phyloP scores from a whole-genome alignment of 2,113 vertebrate species.

The Zosterops pallidus region DNA sequence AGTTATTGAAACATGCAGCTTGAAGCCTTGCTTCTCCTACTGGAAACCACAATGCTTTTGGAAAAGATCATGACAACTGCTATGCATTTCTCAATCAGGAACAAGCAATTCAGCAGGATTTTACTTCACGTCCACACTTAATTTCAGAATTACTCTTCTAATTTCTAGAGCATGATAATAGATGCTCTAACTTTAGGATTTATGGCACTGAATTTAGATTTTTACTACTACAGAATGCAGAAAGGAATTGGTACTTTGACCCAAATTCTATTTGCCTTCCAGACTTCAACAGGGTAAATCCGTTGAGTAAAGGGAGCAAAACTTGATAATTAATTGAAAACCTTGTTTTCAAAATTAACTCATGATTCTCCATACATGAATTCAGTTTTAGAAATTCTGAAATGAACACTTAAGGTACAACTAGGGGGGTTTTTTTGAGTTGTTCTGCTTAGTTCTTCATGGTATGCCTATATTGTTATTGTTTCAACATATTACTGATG shows the following conservation, averaged over 20 bases:
- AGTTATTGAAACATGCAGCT: background rate
- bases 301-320: background rate
- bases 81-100: background rate
- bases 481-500: background rate
- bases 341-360: background rate
- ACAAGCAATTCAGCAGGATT: background rate
- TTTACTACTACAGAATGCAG: background rate
- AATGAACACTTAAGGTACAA: background rate
- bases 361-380: background rate
- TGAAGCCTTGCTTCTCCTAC: background rate
- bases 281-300: background rate
- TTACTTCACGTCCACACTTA: background rate
- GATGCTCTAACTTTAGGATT: background rate
- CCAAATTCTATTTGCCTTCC: conserved; percentile 1
- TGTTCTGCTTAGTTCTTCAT: background rate
- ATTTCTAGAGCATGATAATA: background rate
- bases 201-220: background rate
- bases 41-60: background rate
- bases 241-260: background rate
- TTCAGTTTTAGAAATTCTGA: background rate
- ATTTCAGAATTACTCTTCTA: background rate
- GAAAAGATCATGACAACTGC: background rate
- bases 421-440: background rate
- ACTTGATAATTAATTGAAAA: background rate
- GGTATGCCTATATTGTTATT: background rate